phyloP scores from a whole-genome alignment of 2,113 vertebrate genomes.

The Delphinus delphis region DNA sequence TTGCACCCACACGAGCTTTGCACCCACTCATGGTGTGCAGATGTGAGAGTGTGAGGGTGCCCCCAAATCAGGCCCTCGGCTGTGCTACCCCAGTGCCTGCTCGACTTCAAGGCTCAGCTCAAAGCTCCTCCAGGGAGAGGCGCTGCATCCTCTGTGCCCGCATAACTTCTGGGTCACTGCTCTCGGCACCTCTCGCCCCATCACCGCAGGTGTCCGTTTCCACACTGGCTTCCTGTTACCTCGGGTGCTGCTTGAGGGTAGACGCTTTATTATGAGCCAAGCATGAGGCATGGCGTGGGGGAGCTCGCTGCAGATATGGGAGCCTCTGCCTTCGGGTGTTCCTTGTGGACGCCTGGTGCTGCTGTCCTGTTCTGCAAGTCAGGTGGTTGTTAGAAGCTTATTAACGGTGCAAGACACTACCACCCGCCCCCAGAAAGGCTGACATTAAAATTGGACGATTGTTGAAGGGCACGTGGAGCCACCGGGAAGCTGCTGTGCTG shows the following conservation, averaged over 20 bases:
- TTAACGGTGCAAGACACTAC: background rate
- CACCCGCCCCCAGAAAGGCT: background rate
- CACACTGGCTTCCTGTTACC: background rate
- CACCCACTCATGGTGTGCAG: background rate
- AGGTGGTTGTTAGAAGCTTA: background rate
- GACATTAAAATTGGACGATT: background rate
- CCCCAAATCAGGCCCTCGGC: background rate
- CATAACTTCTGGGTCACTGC: background rate
- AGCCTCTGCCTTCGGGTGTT: background rate
- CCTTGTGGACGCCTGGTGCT: background rate
- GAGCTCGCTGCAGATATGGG: background rate
- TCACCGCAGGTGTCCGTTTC: background rate
- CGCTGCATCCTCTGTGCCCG: background rate
- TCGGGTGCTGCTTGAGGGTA: background rate
- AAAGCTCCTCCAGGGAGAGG: background rate
- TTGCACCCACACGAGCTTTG: background rate
- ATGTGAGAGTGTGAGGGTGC: background rate
- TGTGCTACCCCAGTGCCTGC: background rate
- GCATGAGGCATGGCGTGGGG: background rate
- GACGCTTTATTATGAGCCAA: background rate
- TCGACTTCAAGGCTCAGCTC: background rate
- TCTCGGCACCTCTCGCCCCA: rapidly evolving
- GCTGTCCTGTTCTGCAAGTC: background rate
- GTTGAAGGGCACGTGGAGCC: too few relatives aligned
- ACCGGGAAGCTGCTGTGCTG: rapidly evolving